phyloP scores from a whole-genome alignment of 2,888 invertebrate genomes.

The Lagria hirta region DNA sequence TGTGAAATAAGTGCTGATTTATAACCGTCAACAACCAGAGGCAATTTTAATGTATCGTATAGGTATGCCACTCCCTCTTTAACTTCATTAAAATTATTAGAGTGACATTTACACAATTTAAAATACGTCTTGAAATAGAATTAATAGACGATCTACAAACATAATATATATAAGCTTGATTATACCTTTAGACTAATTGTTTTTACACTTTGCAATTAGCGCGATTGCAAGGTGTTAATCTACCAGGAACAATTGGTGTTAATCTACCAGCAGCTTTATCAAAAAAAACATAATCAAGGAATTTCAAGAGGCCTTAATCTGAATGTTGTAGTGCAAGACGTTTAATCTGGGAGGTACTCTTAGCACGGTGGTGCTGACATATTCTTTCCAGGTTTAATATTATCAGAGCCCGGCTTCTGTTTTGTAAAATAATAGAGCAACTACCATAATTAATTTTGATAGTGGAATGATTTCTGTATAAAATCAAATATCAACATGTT shows the following conservation, averaged over 20 bases:
- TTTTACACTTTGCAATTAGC: too few relatives aligned
- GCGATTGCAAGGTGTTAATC: conserved; percentile 24
- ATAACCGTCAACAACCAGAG: conserved; percentile 27
- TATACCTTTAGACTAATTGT: too few relatives aligned
- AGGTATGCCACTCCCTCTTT: conserved; percentile 24
- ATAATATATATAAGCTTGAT: too few relatives aligned
- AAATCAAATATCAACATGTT: conserved; percentile 5
- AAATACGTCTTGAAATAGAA: too few relatives aligned
- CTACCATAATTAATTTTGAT: too few relatives aligned
- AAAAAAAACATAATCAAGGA: too few relatives aligned
- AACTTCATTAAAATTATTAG: conserved; percentile 30
- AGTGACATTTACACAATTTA: conserved; percentile 21
- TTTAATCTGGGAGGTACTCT: conserved; percentile 22
- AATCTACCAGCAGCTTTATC: conserved; percentile 3
- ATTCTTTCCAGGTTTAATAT: conserved; percentile 12
- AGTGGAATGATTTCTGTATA: too few relatives aligned
- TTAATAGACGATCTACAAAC: too few relatives aligned
- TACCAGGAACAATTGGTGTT: conserved; percentile 9
- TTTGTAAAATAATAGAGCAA: background rate
- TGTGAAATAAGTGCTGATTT: conserved; percentile 36
- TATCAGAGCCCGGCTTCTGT: too few relatives aligned
- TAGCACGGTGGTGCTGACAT: conserved; percentile 16
- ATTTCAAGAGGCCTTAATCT: conserved; percentile 24
- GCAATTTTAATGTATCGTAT: conserved; percentile 16
- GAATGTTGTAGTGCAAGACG: conserved; percentile 11